Evolutionary conservation across 2,113 vertebrate species (phyloP), one percentile per base, ranked within the genome.

Genomic region (Alces alces): DNA sequence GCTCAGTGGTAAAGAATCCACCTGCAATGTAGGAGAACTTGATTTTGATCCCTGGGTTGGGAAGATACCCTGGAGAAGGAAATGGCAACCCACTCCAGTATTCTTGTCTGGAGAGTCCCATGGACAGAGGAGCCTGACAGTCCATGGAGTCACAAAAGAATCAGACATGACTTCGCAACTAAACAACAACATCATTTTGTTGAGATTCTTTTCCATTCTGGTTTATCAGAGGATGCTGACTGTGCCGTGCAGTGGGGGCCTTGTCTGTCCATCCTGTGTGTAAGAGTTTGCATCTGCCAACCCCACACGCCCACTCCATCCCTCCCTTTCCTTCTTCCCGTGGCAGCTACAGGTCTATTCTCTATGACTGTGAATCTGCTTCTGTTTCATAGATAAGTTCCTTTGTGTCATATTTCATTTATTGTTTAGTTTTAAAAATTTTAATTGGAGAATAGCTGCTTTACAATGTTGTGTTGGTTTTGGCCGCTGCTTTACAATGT

Each of bases 231-330:
- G 70, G 70, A 43, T 7, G 2, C 12, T 76, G 70, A 3, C 70
- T 73, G 70, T 14, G 70, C 36, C 4, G 0, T 43, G 21, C 36
- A 23, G 21, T 43, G 36, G 70, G 70, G 36, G 13, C 21, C 19
- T 12, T 73, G 36, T 27, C 36, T 43, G 2, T 12, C 70, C 70
- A 4, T 43, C 70, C 23, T 14, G 36, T 43, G 23, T 43, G 3
- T 43, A 2, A 27, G 11, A 27, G 36, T 39, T 25, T 27, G 21
- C 36, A 7, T 43, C 70, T 73, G 21, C 70, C 36, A 43, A 27
- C 36, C 23, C 70, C 36, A 25, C 36, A 73, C 0, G 0, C 70
- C 36, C 1, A 0, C 70, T 25, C 70, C 36, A 73, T 73, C 36
- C 25, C 36, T 73, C 36, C 36, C 21, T 43, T 36, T 36, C 64